Percentiles rank a stretch among this genome's conserved stretches.
These are phyloP conservation scores for Saccopteryx bilineata DNA, from an alignment of 2,113 vertebrate genomes.

Conservation along the genomic window DNA sequence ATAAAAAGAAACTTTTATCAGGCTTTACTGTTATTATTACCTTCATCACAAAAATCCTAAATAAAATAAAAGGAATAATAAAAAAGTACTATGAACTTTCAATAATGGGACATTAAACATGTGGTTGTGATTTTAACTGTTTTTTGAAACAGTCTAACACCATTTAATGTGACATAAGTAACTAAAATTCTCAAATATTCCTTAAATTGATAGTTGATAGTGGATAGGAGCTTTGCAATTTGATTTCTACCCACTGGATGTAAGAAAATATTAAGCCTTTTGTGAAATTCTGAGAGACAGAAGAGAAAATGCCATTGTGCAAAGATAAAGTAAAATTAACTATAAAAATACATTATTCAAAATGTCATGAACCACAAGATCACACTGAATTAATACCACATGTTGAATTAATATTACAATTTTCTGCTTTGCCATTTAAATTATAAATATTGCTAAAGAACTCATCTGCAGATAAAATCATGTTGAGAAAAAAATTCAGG, in stretches of 20 bases:
- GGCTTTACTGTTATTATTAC: neutral
- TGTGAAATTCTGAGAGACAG: neutral
- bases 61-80: neutral
- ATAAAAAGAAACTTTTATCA: slow-evolving; percentile 31
- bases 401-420: neutral
- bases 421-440: slow-evolving; percentile 19
- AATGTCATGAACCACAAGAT: neutral
- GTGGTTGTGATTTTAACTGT: neutral
- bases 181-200: slow-evolving; percentile 10
- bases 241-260: neutral
- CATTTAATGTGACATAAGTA: neutral
- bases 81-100: neutral
- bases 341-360: slow-evolving; percentile 27
- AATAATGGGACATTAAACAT: neutral
- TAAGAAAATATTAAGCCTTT: neutral
- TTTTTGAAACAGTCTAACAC: neutral
- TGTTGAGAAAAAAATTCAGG: neutral
- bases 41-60: slow-evolving; percentile 17
- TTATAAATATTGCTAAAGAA: slow-evolving; percentile 21
- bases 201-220: neutral
- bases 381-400: neutral
- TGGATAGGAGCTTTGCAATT: neutral
- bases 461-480: neutral
- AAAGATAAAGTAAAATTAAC: neutral
- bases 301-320: neutral